Conservation (phyloP, 2,797 vertebrate genomes). For the Euphonia xanthogaster region DNA sequence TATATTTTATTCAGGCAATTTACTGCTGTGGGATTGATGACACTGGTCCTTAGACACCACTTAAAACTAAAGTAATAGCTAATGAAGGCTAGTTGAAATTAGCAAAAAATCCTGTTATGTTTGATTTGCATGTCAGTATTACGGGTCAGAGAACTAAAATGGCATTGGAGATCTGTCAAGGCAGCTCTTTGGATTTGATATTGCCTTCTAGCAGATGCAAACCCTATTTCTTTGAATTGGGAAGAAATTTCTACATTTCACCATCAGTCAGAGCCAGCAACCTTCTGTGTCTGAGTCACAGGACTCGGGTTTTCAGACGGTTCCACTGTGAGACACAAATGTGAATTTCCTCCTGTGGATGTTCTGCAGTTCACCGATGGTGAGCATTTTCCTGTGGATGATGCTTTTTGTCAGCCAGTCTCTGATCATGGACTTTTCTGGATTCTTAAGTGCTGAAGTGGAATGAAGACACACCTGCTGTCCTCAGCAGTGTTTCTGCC, state of each 20-base stretch:
- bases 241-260: background rate
- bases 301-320: background rate
- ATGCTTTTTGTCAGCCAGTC: slow-evolving; percentile 1
- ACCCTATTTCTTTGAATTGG: background rate
- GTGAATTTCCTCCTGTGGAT: background rate
- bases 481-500: background rate
- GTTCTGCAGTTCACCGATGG: background rate
- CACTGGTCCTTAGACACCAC: background rate
- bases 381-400: background rate
- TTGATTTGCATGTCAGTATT: background rate
- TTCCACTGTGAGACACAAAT: background rate
- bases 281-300: background rate
- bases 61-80: background rate
- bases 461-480: background rate
- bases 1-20: background rate
- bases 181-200: background rate
- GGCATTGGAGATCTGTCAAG: background rate
- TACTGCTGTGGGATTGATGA: background rate
- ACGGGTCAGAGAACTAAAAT: background rate
- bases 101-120: background rate
- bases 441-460: background rate
- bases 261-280: background rate
- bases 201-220: background rate
- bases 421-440: background rate
- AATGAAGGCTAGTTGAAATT: background rate